Conservation (phyloP, 2,797 vertebrate species). For the Sebastes hubbsi region DNA sequence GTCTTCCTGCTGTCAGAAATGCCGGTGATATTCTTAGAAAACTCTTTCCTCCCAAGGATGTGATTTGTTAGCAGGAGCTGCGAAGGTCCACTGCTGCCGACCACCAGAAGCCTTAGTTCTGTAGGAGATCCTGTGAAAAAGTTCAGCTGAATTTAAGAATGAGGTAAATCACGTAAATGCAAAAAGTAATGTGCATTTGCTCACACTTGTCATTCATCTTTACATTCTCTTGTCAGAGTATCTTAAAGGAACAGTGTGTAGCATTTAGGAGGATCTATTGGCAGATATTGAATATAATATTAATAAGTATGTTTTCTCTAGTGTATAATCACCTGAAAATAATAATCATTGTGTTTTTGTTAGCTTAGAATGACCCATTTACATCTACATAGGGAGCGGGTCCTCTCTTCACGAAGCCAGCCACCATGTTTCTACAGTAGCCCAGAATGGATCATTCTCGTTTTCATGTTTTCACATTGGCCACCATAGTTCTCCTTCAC, state of each 20-base stretch:
- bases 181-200: background rate
- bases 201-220: background rate
- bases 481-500: too few relatives aligned
- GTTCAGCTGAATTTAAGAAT: background rate
- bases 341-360: too few relatives aligned
- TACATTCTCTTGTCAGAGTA: background rate
- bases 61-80: slow-evolving; percentile 79
- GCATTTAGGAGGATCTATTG: too few relatives aligned
- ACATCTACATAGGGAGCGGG: too few relatives aligned
- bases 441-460: too few relatives aligned
- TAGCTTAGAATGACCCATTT: too few relatives aligned
- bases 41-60: slow-evolving; percentile 76
- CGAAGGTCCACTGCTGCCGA: slow-evolving; percentile 76
- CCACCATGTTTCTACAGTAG: too few relatives aligned
- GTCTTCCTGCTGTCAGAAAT: slow-evolving; percentile 72
- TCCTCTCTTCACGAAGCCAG: too few relatives aligned
- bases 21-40: slow-evolving; percentile 60
- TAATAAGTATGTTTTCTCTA: too few relatives aligned
- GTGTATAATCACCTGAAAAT: too few relatives aligned
- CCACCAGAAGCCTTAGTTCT: slow-evolving; percentile 79
- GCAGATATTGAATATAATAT: too few relatives aligned
- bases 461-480: too few relatives aligned
- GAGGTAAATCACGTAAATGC: background rate
- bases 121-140: slow-evolving; percentile 52
- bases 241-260: background rate